These are phyloP conservation scores for Linurgus olivaceus DNA, from an alignment of 2,797 vertebrate species.

Conservation along the genomic window DNA sequence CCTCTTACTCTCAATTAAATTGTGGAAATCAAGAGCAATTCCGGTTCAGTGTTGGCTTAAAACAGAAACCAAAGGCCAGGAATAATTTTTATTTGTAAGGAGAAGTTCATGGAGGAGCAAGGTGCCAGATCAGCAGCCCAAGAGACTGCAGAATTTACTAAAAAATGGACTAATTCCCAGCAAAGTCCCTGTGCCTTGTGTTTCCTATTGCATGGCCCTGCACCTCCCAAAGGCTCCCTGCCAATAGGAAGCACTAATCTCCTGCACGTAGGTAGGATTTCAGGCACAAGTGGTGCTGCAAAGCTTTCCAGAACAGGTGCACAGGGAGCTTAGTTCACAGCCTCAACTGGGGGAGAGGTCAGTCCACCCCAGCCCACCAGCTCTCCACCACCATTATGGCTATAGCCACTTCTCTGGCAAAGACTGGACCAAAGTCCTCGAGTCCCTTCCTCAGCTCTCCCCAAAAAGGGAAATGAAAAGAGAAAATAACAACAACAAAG, in stretches of 20 bases:
- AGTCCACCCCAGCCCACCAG: neutral
- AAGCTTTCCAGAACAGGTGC: slow-evolving; percentile 29
- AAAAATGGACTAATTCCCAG: slow-evolving; percentile 50
- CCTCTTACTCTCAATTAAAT: slow-evolving; percentile 28
- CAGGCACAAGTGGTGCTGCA: neutral
- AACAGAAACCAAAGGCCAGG: slow-evolving; percentile 45
- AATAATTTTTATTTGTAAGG: slow-evolving; percentile 20
- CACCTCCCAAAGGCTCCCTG: slow-evolving; percentile 33
- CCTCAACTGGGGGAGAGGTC: neutral
- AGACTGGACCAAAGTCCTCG: neutral
- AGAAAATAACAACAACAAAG: slow-evolving; percentile 63
- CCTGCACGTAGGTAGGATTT: slow-evolving; percentile 10
- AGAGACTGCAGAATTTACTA: neutral
- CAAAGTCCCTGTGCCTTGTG: slow-evolving; percentile 5
- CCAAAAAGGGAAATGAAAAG: slow-evolving; percentile 8
- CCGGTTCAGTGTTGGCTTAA: neutral
- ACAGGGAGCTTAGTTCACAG: rapidly evolving
- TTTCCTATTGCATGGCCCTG: slow-evolving; percentile 22
- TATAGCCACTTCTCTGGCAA: rapidly evolving
- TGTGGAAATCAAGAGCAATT: slow-evolving; percentile 51
- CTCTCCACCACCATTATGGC: neutral
- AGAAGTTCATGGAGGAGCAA: slow-evolving; percentile 4
- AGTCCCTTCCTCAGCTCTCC: neutral
- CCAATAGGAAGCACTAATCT: slow-evolving; percentile 26
- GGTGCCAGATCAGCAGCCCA: slow-evolving; percentile 36